These are phyloP conservation scores for Vidua chalybeata DNA, from an alignment of 2,113 vertebrate genomes.

Conservation along the genomic window DNA sequence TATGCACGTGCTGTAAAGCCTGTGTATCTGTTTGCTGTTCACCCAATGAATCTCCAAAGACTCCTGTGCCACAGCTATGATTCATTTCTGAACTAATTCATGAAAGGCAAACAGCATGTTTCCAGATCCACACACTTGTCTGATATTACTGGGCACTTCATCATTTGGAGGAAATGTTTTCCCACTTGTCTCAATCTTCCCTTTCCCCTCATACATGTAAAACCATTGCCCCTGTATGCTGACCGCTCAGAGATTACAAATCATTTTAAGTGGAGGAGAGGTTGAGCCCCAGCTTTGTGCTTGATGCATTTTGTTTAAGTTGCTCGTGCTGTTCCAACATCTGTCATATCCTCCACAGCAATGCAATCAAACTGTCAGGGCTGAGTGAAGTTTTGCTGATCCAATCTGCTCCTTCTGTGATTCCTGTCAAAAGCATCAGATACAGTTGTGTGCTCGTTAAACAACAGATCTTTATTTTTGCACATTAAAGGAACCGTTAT, in stretches of 20 bases:
- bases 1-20: background rate
- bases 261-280: background rate
- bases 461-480: slow-evolving; percentile 34
- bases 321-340: slow-evolving; percentile 39
- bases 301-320: slow-evolving; percentile 27
- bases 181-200: background rate
- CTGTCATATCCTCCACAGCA: slow-evolving; percentile 57
- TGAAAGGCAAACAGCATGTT: slow-evolving; percentile 28
- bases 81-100: slow-evolving; percentile 38
- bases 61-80: slow-evolving; percentile 5
- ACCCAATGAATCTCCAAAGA: background rate
- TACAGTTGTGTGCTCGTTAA: slow-evolving; percentile 52
- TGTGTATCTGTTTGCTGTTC: slow-evolving; percentile 25
- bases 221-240: background rate
- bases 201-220: background rate
- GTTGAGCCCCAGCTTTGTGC: background rate
- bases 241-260: slow-evolving; percentile 2
- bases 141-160: slow-evolving; percentile 7
- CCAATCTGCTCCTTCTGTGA: slow-evolving; percentile 38
- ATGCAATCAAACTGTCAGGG: slow-evolving; percentile 55
- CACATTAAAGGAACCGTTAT: background rate
- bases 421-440: slow-evolving; percentile 49
- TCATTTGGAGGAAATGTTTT: slow-evolving; percentile 12
- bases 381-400: slow-evolving; percentile 58
- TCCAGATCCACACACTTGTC: background rate